Base-by-base conservation (phyloP, 2,797 vertebrate species). In the Artibeus jamaicensis region DNA sequence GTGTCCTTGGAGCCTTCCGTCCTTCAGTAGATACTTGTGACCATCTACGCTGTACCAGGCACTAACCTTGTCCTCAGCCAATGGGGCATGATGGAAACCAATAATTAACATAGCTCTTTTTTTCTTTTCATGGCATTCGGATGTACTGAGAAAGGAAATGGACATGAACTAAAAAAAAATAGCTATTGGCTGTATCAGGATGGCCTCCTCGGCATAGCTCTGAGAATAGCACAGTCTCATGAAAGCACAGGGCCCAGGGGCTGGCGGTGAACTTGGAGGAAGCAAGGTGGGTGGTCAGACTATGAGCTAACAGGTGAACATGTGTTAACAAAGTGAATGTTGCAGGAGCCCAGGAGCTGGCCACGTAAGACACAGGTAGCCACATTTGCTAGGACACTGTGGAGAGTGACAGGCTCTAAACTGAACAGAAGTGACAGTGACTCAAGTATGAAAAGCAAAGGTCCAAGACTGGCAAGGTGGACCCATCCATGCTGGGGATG, bases 401-500 rank as follows among this genome's bases (percentile, higher is more conserved):
- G 44, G n/a, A 73, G 42, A 11, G 21, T 16, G 19, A 48, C 44
- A 62, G 5, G 0, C 3, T 55, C 24, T 73, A 22, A 21, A 24
- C 12, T 50, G 16, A 9, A 32, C 29, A 16, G 22, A 68, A 89
- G 29, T 14, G n/a, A 5, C 14, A 18, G 9, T 71, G 87, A 32
- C 11, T 32, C 4, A 1, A 18, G 34, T 14, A 34, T 2, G 59
- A 29, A 19, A 19, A 39, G 50, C 10, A 12, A 19, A 9, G 46
- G 6, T 11, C 0, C 26, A 29, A 74, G 37, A 9, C 1, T 50
- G 39, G 22, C 2, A 12, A n/a, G 9, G 15, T n/a, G 46, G 24
- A 4, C 39, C 19, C 77, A 15, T 11, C 24, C 9, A 2, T 0
- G 0, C 5, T 39, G 53, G 15, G 53, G 0, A 9, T 26, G 10